Conservation (phyloP, 2,797 vertebrate genomes). For the Channa striata region DNA sequence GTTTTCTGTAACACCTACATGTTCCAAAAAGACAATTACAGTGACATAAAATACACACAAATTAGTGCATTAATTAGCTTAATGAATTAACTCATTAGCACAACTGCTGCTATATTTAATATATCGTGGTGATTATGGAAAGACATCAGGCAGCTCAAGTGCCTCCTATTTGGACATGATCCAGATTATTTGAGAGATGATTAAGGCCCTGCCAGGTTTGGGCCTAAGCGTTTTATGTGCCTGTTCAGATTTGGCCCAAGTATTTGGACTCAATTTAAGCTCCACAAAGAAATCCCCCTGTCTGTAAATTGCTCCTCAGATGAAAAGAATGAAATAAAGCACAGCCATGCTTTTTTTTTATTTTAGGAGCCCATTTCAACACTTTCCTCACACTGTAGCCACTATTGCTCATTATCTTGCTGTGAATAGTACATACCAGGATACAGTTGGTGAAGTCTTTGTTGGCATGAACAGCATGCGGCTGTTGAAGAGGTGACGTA, state of each 20-base stretch:
- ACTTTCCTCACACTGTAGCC: slow-evolving; percentile 2
- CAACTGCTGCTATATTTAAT: slow-evolving; percentile 55
- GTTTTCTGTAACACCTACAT: slow-evolving; percentile 13
- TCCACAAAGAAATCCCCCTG: slow-evolving; percentile 45
- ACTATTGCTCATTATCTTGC: slow-evolving; percentile 51
- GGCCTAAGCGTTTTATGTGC: slow-evolving; percentile 33
- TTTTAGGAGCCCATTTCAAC: slow-evolving; percentile 22
- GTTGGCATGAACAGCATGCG: slow-evolving; percentile 20
- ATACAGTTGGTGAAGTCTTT: slow-evolving; percentile 45
- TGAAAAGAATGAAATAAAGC: slow-evolving; percentile 41
- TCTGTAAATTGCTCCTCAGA: slow-evolving; percentile 45
- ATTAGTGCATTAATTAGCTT: slow-evolving; percentile 58
- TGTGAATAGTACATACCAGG: slow-evolving; percentile 35
- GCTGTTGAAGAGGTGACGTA: slow-evolving; percentile 13
- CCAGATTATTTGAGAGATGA: slow-evolving; percentile 57
- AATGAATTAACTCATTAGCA: slow-evolving; percentile 61
- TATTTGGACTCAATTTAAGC: slow-evolving; percentile 55
- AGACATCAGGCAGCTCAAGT: slow-evolving; percentile 50
- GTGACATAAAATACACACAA: slow-evolving; percentile 23
- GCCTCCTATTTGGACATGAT: slow-evolving; percentile 52
- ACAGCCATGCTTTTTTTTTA: slow-evolving; percentile 5
- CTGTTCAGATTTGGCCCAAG: slow-evolving; percentile 35
- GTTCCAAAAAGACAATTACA: slow-evolving; percentile 25
- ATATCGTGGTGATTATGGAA: slow-evolving; percentile 55
- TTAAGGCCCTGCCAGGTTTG: slow-evolving; percentile 53